Conservation (phyloP, 2,797 vertebrate species). For the Leuciscus waleckii region DNA sequence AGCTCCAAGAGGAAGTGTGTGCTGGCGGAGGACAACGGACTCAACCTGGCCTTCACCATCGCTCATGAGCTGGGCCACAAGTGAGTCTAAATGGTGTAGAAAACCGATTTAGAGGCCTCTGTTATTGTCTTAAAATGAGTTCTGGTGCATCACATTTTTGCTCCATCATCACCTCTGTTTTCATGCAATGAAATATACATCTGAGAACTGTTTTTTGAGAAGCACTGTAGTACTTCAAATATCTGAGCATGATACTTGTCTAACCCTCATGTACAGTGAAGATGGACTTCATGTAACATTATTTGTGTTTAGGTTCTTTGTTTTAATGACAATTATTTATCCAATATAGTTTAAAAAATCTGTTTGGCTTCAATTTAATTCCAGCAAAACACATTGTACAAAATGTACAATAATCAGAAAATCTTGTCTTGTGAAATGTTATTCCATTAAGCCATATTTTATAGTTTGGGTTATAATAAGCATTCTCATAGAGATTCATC, state of each 20-base stretch:
- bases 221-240: neutral
- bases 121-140: neutral
- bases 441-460: neutral
- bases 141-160: neutral
- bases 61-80: slow-evolving; percentile 98
- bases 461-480: neutral
- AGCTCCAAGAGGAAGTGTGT: slow-evolving; percentile 95
- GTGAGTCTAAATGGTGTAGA: slow-evolving; percentile 76
- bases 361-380: neutral
- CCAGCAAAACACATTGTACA: neutral
- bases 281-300: neutral
- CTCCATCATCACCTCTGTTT: neutral
- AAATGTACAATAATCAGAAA: neutral
- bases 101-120: neutral
- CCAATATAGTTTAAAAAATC: neutral
- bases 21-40: slow-evolving; percentile 94
- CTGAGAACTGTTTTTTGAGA: neutral
- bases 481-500: neutral
- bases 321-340: neutral
- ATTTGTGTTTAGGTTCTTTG: neutral
- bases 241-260: neutral
- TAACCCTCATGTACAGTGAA: neutral
- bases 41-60: slow-evolving; percentile 96
- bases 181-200: neutral
- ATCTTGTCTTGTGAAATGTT: neutral